A percentile compares a stretch with the other conserved stretches of the same genome.
Evolutionary conservation across 1,140 invertebrate genomes (phyloP).

Genomic region (Drosophila simulans): DNA sequence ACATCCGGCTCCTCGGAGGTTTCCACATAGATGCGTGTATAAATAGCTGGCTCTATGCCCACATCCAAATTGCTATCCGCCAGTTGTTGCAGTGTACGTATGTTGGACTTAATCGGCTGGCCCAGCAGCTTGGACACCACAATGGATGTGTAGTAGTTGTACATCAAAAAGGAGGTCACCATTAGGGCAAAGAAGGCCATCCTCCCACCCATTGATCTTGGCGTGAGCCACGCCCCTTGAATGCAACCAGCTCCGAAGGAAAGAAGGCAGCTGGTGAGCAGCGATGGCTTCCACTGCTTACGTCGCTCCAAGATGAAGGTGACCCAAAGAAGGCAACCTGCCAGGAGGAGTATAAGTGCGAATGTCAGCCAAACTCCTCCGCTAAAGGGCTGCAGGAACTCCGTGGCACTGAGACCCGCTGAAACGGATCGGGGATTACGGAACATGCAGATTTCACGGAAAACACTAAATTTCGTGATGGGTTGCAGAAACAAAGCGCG

Average conservation of each 20-base stretch:
- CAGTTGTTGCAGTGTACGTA: conserved; percentile 69
- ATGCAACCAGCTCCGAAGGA: conserved; percentile 73
- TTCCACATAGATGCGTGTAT: conserved; percentile 61
- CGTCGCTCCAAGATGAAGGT: conserved; percentile 64
- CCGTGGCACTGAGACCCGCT: conserved; percentile 49
- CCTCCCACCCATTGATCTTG: conserved; percentile 69
- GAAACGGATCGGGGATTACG: conserved; percentile 60
- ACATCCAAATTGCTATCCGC: conserved; percentile 78
- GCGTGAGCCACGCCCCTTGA: conserved; percentile 72
- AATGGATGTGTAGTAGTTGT: conserved; percentile 82
- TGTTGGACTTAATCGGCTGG: conserved; percentile 63
- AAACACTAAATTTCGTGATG: conserved; percentile 43
- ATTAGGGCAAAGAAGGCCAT: conserved; percentile 72
- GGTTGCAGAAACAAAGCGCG: conserved; percentile 41
- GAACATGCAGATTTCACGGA: conserved; percentile 78
- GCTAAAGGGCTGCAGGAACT: conserved; percentile 75
- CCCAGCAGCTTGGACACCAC: conserved; percentile 74
- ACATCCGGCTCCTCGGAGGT: conserved; percentile 38
- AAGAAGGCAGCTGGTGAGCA: conserved; percentile 69
- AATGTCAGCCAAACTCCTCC: conserved; percentile 71
- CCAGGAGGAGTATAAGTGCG: conserved; percentile 40
- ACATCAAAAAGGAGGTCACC: conserved; percentile 69
- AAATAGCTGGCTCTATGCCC: conserved; percentile 56
- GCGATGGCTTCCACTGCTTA: conserved; percentile 43
- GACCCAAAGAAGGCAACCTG: conserved; percentile 58